Conservation (phyloP, 2,888 invertebrate genomes). For the Leptothorax acervorum region DNA sequence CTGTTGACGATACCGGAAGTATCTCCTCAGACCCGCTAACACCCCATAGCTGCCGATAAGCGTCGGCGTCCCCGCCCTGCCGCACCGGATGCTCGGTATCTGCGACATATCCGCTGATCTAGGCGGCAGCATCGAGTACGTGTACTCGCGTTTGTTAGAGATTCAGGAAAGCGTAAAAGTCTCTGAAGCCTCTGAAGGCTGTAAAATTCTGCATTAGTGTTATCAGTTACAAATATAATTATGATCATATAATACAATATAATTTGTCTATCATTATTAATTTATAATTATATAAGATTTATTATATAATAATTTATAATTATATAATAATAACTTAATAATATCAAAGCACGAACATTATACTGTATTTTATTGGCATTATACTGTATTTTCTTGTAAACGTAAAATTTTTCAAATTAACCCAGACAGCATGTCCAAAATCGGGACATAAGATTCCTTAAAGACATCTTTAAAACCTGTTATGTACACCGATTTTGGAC, state of each 20-base stretch:
- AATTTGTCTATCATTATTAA: neutral
- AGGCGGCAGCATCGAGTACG: constrained; percentile 96
- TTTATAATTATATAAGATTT: neutral
- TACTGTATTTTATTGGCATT: no score
- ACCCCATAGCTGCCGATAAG: constrained; percentile 97
- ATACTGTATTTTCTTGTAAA: neutral
- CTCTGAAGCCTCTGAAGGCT: neutral
- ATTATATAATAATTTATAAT: constrained; percentile 18
- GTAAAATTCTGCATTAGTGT: neutral
- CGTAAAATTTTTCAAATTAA: neutral
- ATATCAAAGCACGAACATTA: neutral
- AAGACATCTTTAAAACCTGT: no score
- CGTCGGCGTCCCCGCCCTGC: constrained; percentile 94
- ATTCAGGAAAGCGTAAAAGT: neutral
- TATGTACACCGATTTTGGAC: no score
- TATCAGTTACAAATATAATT: neutral
- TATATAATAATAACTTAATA: neutral
- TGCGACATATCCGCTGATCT: constrained; percentile 99
- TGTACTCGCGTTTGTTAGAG: no score
- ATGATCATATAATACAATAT: neutral
- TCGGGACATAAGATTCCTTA: no score
- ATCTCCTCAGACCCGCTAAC: constrained; percentile 94
- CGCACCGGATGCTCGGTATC: constrained; percentile 96
- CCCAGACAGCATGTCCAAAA: no score
- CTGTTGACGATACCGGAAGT: constrained; percentile 98